These are phyloP conservation scores for Holothuria glaberrima DNA, from an alignment of 35 echinoderm and acorn worm species.

Conservation along the genomic window DNA sequence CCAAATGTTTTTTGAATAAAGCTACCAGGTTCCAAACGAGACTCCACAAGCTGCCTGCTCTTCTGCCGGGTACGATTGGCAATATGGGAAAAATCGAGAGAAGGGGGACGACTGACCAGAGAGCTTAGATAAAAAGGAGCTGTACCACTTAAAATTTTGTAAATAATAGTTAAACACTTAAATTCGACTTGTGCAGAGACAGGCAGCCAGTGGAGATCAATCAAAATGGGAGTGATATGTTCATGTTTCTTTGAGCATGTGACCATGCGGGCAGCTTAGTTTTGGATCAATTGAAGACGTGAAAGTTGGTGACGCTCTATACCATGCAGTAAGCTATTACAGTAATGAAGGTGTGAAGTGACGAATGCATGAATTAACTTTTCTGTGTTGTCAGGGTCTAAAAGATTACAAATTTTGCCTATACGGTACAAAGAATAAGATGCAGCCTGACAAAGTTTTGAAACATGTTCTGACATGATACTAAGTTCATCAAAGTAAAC, in stretches of 20 bases:
- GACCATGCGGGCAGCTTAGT: background rate
- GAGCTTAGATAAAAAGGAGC: background rate
- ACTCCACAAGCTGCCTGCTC: background rate
- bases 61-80: background rate
- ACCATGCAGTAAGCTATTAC: conserved; percentile 37
- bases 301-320: background rate
- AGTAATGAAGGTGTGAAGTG: conserved; percentile 35
- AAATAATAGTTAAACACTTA: background rate
- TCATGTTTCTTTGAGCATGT: background rate
- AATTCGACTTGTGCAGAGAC: background rate
- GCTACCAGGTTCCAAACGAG: background rate
- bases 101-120: background rate
- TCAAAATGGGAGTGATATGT: conserved; percentile 18
- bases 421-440: conserved; percentile 39
- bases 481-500: conserved; percentile 18
- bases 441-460: conserved; percentile 43
- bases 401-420: conserved; percentile 33
- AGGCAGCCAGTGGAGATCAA: background rate
- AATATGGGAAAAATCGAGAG: background rate
- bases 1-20: background rate
- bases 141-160: background rate
- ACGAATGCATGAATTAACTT: conserved; percentile 38
- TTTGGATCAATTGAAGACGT: background rate
- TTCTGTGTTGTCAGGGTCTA: conserved; percentile 26
- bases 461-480: conserved; percentile 32